Evolutionary conservation across 2,797 vertebrate genomes (phyloP), one percentile per base, ranked within the genome.

Genomic region (Cephalopachus bancanus): DNA sequence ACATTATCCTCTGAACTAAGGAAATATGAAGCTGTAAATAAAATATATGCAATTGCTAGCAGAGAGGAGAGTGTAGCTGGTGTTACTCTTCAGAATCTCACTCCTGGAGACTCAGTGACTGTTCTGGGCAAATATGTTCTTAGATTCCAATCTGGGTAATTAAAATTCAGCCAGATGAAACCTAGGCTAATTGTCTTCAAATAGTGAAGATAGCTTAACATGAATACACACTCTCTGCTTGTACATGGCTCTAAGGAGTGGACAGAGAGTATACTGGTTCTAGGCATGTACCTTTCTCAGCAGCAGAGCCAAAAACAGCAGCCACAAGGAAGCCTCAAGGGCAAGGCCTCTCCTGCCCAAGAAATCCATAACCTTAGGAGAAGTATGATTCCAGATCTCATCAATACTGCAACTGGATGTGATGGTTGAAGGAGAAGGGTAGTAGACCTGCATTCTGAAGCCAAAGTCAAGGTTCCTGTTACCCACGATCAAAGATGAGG

Each of bases 1-100:
- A 94, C 97, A 89, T 84, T 62, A 75, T 94, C 89, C 67, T 80
- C 85, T 72, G 93, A 92, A 49, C 90, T 37, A 72, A 93, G 97
- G 92, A 95, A 89, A 94, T 44, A 67, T 30, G 85, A 83, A 88
- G 55, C 94, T 90, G 89, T 95, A 85, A 96, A 93, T 85, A 95
- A 91, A 86, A 87, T 20, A 59, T 16, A 53, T 9, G 7, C 30
- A 10, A 7, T 17, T 19, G 19, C 74, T 62, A 19, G 51, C 75
- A 10, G 75, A 65, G 75, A 65, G 19, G 51, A 44, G 26, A 62
- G 30, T 4, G 0, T n/a, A 2, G 28, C 57, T 3, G 7, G 28
- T 0, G 11, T 3, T 7, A 33, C 55, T 69, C 69, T 75, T 84
- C 62, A 10, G 24, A 89, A 15, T 20, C 26, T 88, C 26, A 0